Evolutionary conservation across 2,888 invertebrate species (phyloP), one percentile per base, ranked within the genome.

Genomic region (Idaea straminata): DNA sequence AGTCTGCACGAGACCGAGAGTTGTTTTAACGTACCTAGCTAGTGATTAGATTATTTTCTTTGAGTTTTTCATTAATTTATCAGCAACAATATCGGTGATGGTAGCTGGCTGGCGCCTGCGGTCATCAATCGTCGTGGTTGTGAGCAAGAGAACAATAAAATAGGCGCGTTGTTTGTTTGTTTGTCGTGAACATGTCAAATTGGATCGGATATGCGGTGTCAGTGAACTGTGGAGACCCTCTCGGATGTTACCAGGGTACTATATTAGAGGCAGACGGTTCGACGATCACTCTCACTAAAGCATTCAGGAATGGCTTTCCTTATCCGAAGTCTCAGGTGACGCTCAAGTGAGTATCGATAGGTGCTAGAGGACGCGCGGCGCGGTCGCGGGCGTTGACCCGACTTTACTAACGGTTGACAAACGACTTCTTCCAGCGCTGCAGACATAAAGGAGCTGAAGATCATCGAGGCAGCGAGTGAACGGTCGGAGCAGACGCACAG

Each of bases 201-300:
- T 96, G 95, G 95, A 85, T 96, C 71, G 98, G 98, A 63, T 96
- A 95, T 84, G 95, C 96, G 73, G 97, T 98, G 72, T 97, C 98
- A 16, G 95, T 98, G 68, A 96, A 96, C 83, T 97, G 97, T 85
- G 95, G 95, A 35, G 95, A 95, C 68, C 94, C 95, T 61, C 86
- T 96, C 70, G 97, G 97, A 62, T 95, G 95, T 69, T 98, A 96
- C 83, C 98, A 98, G 88, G 97, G 95, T 57, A 93, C 94, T 61
- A 97, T 98, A 70, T 89, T 95, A 65, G 94, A 95, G 77, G 96
- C 97, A 35, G 96, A 96, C 77, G 95, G 95, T 63, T 89, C 92
- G 61, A 94, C 94, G 62, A 94, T 98, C 71, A 96, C 96, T 1
- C 94, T 98, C 66, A 94, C 94, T 10, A 96, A 96, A 83, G 96